Evolutionary conservation across 2,113 vertebrate species (phyloP), one percentile per base, ranked within the genome.

Genomic region (Cephalopterus ornatus): DNA sequence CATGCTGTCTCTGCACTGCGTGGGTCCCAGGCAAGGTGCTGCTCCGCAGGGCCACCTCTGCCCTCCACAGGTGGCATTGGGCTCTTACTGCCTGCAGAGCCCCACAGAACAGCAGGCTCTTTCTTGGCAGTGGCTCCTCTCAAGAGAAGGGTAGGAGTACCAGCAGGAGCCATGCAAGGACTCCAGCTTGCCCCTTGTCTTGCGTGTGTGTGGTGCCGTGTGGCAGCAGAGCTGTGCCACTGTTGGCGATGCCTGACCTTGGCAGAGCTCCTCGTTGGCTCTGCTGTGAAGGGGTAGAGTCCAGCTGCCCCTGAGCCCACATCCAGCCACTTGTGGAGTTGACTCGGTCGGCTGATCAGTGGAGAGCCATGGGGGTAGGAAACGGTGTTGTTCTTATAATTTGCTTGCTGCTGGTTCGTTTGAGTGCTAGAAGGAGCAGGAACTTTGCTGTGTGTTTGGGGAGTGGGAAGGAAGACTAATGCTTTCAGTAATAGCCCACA

Each of bases 1-100:
- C 6, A 11, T 18, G 26, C 26, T 32, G 50, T n/a, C 18, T 53
- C 8, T 24, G 56, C 0, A 3, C 1, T 0, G 0, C 2, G 16
- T 17, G 23, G 41, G 59, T 56, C 50, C 11, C 37, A 4, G 81
- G 17, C 9, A 4, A 2, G 33, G 62, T 18, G n/a, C 5, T 14
- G 4, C 5, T n/a, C 18, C 46, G 37, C n/a, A 7, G 74, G 28
- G 52, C 55, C 44, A 8, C 21, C 56, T 52, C 8, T 11, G 12
- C 32, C 12, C 33, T 15, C 8, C 14, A 4, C 30, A 23, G 35
- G 47, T 41, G 27, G 4, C 1, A 1, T 1, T 28, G 21, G 26
- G 59, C 8, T 18, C 44, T 14, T 3, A 0, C 24, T 37, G 53
- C 46, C 15, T 26, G 37, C 68, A 41, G 23, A 6, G 23, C 62